Base-by-base conservation (phyloP, 2,888 invertebrate genomes). In the Lycocerus yunnanus region DNA sequence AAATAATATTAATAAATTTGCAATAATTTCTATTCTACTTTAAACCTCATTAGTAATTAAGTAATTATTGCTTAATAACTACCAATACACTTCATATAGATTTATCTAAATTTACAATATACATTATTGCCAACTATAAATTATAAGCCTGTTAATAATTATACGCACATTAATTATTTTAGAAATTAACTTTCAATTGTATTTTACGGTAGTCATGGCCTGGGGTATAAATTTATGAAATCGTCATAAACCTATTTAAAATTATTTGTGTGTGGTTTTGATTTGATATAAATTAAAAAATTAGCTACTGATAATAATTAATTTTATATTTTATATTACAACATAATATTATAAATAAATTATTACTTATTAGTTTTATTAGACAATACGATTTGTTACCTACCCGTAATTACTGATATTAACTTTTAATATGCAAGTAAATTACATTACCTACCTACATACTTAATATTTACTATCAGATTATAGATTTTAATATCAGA, bases 181-280 rank as follows among this genome's bases (percentile, higher is more conserved):
- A 14, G 59, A 69, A 72, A 69, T 72, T 66, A 65, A 69, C 73
- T 73, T 69, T 69, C 59, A 69, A 69, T 65, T 73, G 69, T 69
- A 65, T 15, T 65, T 68, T 68, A 73, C 69, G 69, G 69, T 73
- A 73, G 73, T 69, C 69, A 24, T 18, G 24, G 15, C 69, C 69
- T 13, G 20, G 18, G 58, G 72, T 16, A 63, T 63, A n/a, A 43
- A 43, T 43, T 43, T 43, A 43, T n/a, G 43, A 43, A 43, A 43
- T 43, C 43, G 43, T 43, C 13, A 43, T 43, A n/a, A 43, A 43
- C 43, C 43, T 43, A 43, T 43, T 43, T 43, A 43, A 43, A 43
- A 43, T 43, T 43, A 43, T 43, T 43, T 43, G 43, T 43, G 43
- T 43, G 43, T n/a, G n/a, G 43, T 43, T 43, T 43, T n/a, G 43